Percentiles rank a stretch among this genome's conserved stretches.
Conservation (phyloP, 1,140 invertebrate species). For the Bicyclus anynana region DNA sequence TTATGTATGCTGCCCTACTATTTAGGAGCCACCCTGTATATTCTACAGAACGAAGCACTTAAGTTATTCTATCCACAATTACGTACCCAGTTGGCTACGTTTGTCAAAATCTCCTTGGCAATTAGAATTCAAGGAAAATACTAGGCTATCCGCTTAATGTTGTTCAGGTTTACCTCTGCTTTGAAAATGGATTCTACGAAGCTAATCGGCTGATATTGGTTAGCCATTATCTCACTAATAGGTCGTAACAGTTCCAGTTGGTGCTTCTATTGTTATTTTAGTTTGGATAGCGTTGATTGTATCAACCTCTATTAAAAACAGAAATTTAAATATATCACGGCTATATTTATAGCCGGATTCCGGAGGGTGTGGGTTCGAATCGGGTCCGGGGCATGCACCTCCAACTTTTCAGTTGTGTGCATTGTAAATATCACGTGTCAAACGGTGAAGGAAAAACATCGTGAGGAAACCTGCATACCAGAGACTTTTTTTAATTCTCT, state of each 20-base stretch:
- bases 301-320: not conserved
- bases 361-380: too few relatives aligned
- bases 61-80: not conserved
- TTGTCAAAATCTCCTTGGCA: not conserved
- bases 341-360: too few relatives aligned
- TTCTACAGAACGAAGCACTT: too few relatives aligned
- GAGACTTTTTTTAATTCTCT: too few relatives aligned
- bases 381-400: too few relatives aligned
- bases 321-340: too few relatives aligned
- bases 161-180: not conserved
- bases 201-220: not conserved
- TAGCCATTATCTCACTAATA: not conserved
- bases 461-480: too few relatives aligned
- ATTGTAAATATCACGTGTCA: too few relatives aligned
- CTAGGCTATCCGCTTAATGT: not conserved
- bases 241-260: not conserved
- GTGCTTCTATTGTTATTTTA: not conserved
- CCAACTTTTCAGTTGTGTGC: too few relatives aligned
- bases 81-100: not conserved
- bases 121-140: not conserved
- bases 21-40: too few relatives aligned
- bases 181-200: not conserved
- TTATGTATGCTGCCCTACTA: too few relatives aligned
- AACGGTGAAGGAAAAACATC: too few relatives aligned
- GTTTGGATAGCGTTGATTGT: not conserved